These are phyloP conservation scores for Eumeta japonica DNA, from an alignment of 1,140 invertebrate genomes.

Conservation along the genomic window DNA sequence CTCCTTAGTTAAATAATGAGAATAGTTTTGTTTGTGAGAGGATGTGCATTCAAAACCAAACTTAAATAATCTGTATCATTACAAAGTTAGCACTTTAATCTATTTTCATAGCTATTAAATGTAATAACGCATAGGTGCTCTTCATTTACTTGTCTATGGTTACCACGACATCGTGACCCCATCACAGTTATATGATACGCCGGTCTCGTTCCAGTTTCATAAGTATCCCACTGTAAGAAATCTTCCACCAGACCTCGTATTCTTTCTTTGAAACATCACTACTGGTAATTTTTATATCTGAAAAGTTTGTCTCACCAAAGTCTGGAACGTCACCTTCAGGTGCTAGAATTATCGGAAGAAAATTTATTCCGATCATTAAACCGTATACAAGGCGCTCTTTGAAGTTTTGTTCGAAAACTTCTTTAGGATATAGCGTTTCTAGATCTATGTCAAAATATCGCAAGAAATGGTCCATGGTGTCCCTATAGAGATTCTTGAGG, in stretches of 20 bases:
- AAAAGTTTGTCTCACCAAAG: not conserved
- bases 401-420: not conserved
- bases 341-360: not conserved
- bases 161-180: too few species aligned
- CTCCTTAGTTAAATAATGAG: too few species aligned
- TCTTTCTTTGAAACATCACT: not conserved
- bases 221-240: too few species aligned
- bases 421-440: not conserved
- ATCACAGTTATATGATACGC: too few species aligned
- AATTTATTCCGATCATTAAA: not conserved
- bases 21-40: too few species aligned
- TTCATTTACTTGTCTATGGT: too few species aligned
- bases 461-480: not conserved
- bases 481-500: not conserved
- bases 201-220: too few species aligned
- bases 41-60: too few species aligned
- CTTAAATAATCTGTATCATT: too few species aligned
- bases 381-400: not conserved
- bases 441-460: not conserved
- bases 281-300: not conserved
- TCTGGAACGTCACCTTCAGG: not conserved
- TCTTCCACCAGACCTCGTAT: not conserved
- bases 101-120: too few species aligned
- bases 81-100: too few species aligned
- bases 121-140: too few species aligned